These are phyloP conservation scores for Phyllotreta striolata DNA, from an alignment of 2,888 invertebrate species.

Conservation along the genomic window DNA sequence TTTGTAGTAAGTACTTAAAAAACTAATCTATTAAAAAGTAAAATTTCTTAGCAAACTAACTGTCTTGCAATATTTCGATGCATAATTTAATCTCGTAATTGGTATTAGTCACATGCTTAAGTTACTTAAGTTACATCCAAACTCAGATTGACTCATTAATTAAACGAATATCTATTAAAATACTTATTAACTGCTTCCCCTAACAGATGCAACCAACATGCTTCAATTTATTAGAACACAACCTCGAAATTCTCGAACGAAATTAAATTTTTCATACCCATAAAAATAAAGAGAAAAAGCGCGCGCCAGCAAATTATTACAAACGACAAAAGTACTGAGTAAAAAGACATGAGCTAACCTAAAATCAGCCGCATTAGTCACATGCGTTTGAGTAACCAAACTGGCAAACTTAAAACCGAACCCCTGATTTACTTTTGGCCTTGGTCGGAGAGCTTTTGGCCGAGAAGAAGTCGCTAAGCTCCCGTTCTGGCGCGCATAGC, in stretches of 20 bases:
- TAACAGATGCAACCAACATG: too few relatives aligned
- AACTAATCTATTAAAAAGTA: background rate
- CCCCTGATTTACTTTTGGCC: slow-evolving; percentile 28
- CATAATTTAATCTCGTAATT: slow-evolving; percentile 5
- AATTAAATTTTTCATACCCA: background rate
- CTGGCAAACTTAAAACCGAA: slow-evolving; percentile 19
- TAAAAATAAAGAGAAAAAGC: slow-evolving; percentile 3
- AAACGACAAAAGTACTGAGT: background rate
- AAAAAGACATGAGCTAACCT: slow-evolving; percentile 6
- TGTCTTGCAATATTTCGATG: background rate
- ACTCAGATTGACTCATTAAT: too few relatives aligned
- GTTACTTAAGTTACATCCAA: background rate
- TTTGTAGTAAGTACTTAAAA: too few relatives aligned
- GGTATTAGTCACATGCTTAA: slow-evolving; percentile 6
- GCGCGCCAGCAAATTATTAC: background rate
- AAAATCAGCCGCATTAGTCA: slow-evolving; percentile 17
- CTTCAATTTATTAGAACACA: too few relatives aligned
- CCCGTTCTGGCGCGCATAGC: slow-evolving; percentile 18
- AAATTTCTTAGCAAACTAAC: background rate
- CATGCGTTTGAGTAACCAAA: slow-evolving; percentile 14
- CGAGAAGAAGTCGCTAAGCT: slow-evolving; percentile 19
- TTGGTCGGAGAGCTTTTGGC: slow-evolving; percentile 8
- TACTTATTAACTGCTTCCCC: too few relatives aligned
- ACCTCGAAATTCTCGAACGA: background rate
- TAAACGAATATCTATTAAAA: too few relatives aligned